Base-by-base conservation (phyloP, 2,888 invertebrate genomes). In the Hymenopus coronatus region DNA sequence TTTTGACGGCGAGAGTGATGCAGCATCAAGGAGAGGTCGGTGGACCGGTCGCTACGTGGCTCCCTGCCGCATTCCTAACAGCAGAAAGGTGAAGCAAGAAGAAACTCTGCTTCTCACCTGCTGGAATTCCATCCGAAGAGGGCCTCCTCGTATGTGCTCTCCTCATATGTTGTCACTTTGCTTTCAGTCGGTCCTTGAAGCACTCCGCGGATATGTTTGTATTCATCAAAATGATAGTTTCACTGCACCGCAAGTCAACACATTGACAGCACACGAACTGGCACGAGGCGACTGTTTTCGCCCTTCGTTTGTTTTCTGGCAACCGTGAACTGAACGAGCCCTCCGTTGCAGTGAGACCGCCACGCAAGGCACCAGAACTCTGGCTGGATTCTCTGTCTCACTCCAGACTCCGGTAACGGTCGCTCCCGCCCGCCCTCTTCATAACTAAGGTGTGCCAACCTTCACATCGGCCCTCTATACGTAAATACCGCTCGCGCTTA, bases 381-480 rank as follows among this genome's bases (percentile, higher is more conserved):
- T 70, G 54, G 54, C 54, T 70, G 54, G 54, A 20, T 70, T 70
- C 54, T 70, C 54, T 70, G 54, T 70, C 54, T 70, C 54, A 70
- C 54, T 70, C 54, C 54, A 70, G 54, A 20, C 54, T 70, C 54
- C 54, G 54, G 54, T 87, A 87, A 87, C 87, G 87, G 87, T 87
- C 87, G 28, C 86, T 82, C 87, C 81, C 82, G 87, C 87, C 81
- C 82, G 87, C 87, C 28, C 87, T 87, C 33, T 28, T 27, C 40
- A 70, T 70, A 70, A 70, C 54, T 70, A 70, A 70, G 54, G 54
- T 70, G 54, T 70, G 54, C 54, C 54, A 70, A 70, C 54, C 54
- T 70, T 70, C 6, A 70, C 54, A 70, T 3, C 54, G 54, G 25
- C 54, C 54, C 25, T 70, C 54, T 3, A 70, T 12, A 40, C 40